Percentiles rank a stretch among this genome's conserved stretches.
These are phyloP conservation scores for Capricornis sumatraensis DNA, from an alignment of 2,113 vertebrate species.

Conservation along the genomic window DNA sequence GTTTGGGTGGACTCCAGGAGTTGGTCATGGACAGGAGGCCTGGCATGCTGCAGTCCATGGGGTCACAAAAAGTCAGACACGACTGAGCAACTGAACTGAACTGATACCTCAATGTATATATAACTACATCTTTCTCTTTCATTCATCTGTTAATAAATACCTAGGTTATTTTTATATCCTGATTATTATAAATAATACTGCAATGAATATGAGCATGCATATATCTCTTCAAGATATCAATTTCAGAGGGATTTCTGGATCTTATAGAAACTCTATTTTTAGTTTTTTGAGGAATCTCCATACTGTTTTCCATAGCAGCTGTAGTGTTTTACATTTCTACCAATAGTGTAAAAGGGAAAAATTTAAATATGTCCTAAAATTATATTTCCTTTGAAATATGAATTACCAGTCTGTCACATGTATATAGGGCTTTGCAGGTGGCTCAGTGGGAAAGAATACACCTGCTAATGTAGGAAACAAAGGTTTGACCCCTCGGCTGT, in stretches of 20 bases:
- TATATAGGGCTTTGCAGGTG: neutral
- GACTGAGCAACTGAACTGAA: neutral
- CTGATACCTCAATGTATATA: neutral
- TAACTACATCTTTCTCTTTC: neutral
- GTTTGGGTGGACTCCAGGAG: neutral
- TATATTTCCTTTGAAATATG: neutral
- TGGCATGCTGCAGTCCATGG: neutral
- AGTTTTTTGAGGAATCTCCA: neutral
- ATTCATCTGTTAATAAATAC: neutral
- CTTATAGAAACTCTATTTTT: neutral
- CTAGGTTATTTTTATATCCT: neutral
- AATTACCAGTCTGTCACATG: neutral
- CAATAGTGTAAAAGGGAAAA: neutral
- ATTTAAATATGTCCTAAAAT: neutral
- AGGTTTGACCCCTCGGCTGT: neutral
- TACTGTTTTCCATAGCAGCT: neutral
- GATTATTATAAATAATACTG: neutral
- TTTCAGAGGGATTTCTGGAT: neutral
- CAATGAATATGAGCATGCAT: neutral
- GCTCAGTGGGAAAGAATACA: neutral
- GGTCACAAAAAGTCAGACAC: neutral
- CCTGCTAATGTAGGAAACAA: neutral
- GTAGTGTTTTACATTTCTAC: neutral
- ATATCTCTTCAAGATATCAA: neutral
- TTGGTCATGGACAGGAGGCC: neutral